A percentile compares a stretch with the other conserved stretches of the same genome.
Evolutionary conservation across 92 coral and sea anemone genomes (phyloP).

Genomic region (Palythoa grandis): DNA sequence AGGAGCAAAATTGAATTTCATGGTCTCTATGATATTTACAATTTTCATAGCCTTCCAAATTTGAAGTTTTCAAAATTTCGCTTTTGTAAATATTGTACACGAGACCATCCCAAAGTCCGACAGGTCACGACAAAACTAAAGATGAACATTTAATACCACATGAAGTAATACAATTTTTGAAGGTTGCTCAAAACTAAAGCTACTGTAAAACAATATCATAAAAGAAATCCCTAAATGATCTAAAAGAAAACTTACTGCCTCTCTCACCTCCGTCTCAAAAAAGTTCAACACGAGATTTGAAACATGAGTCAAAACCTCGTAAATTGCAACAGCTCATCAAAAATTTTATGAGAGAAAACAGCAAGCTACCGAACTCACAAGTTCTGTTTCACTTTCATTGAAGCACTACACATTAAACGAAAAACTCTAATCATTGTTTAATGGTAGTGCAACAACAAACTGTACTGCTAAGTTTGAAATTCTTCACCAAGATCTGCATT

Average conservation of each 20-base stretch:
- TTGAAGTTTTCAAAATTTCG: too few species aligned
- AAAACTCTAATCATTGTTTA: background rate
- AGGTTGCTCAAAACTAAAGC: background rate
- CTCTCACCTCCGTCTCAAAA: background rate
- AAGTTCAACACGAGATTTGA: too few species aligned
- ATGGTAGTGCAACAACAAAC: background rate
- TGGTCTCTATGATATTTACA: too few species aligned
- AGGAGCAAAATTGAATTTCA: too few species aligned
- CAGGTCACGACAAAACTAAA: background rate
- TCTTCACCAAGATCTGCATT: background rate
- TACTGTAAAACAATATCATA: background rate
- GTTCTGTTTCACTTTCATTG: conserved; percentile 31
- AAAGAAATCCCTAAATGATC: background rate
- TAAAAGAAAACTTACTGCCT: background rate
- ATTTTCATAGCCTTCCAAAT: too few species aligned
- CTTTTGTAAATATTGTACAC: too few species aligned
- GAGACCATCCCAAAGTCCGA: conserved; percentile 31
- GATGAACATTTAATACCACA: background rate
- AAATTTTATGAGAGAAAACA: background rate
- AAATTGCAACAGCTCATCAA: conserved; percentile 32
- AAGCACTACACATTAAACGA: background rate
- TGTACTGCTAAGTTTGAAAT: background rate
- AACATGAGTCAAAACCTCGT: too few species aligned
- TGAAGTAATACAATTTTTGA: background rate
- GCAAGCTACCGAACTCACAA: background rate